Evolutionary conservation across 1,140 invertebrate genomes (phyloP).

Genomic region (Drosophila bipectinata): DNA sequence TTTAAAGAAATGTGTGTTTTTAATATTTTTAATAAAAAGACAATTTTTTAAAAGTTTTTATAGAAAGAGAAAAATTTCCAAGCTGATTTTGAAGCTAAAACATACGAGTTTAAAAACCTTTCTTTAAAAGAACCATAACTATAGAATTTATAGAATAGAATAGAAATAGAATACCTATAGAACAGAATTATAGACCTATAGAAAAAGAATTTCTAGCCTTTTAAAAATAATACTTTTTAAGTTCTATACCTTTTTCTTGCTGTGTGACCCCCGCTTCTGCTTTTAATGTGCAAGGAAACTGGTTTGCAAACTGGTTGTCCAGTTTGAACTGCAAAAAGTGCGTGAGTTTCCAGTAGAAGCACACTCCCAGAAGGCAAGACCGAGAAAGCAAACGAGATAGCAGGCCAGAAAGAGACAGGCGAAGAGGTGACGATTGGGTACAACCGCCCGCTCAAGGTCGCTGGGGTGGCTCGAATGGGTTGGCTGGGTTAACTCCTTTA

Average conservation of each 20-base stretch:
- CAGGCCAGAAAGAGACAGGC: slow-evolving; percentile 7
- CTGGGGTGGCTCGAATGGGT: slow-evolving; percentile 17
- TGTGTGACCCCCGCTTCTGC: slow-evolving; percentile 37
- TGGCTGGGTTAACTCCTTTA: slow-evolving; percentile 19
- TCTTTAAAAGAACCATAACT: too few species aligned
- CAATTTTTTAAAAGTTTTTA: too few species aligned
- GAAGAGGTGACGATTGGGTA: slow-evolving; percentile 29
- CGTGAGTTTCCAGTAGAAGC: slow-evolving; percentile 25
- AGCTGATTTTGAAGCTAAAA: too few species aligned
- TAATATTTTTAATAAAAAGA: too few species aligned
- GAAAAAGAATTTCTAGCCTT: background rate
- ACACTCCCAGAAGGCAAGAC: background rate
- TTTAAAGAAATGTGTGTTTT: too few species aligned
- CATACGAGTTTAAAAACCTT: too few species aligned
- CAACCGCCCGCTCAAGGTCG: slow-evolving; percentile 51
- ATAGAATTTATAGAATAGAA: too few species aligned
- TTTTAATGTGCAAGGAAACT: slow-evolving; percentile 47
- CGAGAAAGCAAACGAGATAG: slow-evolving; percentile 3
- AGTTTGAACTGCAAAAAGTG: slow-evolving; percentile 49
- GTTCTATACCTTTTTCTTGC: background rate
- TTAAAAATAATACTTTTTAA: background rate
- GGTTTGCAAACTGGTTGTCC: slow-evolving; percentile 55
- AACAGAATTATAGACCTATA: too few species aligned
- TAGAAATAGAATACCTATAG: too few species aligned
- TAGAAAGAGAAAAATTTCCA: too few species aligned